phyloP scores from a whole-genome alignment of 1,140 invertebrate genomes.

The Polypedilum vanderplanki region DNA sequence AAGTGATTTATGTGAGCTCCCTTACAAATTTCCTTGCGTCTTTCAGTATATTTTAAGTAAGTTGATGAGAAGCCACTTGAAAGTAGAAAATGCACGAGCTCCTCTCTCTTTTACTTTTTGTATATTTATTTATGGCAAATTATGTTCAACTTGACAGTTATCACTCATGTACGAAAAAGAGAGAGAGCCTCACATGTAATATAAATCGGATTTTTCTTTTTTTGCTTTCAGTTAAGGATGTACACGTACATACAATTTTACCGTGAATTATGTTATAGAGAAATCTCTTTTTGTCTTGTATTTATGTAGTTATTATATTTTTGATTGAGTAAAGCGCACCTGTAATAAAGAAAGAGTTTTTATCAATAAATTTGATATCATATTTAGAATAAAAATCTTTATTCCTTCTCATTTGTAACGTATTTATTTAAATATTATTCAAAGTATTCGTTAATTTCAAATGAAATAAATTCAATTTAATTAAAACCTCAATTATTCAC shows the following conservation, averaged over 20 bases:
- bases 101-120: neutral
- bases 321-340: neutral
- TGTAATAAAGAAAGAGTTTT: neutral
- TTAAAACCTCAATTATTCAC: too few relatives aligned
- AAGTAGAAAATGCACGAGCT: too few relatives aligned
- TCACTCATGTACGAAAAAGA: neutral
- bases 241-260: neutral
- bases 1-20: slow-evolving; percentile 9
- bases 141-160: slow-evolving; percentile 13
- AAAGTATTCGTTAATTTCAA: too few relatives aligned
- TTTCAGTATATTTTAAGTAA: neutral
- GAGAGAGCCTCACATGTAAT: neutral
- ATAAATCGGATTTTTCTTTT: too few relatives aligned
- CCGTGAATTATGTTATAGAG: neutral
- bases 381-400: too few relatives aligned
- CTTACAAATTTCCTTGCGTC: too few relatives aligned
- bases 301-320: neutral
- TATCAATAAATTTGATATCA: too few relatives aligned
- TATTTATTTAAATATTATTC: too few relatives aligned
- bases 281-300: neutral
- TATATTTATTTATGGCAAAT: neutral
- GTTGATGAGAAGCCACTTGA: neutral
- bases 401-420: too few relatives aligned
- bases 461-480: too few relatives aligned
- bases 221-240: too few relatives aligned